These are phyloP conservation scores for Diorhabda carinulata DNA, from an alignment of 1,140 invertebrate genomes.

Conservation along the genomic window DNA sequence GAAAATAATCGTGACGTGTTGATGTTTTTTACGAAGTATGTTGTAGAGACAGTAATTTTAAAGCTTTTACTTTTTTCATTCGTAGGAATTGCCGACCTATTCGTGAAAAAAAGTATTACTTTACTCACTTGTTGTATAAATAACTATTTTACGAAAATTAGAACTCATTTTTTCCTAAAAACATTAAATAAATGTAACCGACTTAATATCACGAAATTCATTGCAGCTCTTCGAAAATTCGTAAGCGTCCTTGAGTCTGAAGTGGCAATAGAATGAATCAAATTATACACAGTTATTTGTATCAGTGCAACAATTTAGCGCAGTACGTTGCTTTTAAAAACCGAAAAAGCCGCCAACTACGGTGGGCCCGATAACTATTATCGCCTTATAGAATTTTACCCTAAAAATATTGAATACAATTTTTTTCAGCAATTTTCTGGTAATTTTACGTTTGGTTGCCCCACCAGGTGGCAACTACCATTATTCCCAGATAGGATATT, in stretches of 20 bases:
- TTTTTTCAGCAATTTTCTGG: conserved; percentile 35
- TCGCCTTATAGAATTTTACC: conserved; percentile 27
- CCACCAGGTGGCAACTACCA: neutral
- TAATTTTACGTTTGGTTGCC: conserved; percentile 32
- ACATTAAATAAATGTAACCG: too few species aligned
- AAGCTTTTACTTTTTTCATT: too few species aligned
- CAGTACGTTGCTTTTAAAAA: neutral
- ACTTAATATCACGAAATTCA: too few species aligned
- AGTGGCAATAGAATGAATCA: neutral
- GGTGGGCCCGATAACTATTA: conserved; percentile 27
- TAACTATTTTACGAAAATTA: too few species aligned
- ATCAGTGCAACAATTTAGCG: neutral
- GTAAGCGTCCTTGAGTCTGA: neutral
- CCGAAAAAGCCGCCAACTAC: conserved; percentile 7
- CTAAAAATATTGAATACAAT: conserved; percentile 20
- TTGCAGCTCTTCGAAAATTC: neutral
- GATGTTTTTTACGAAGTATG: too few species aligned
- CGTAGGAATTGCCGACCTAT: too few species aligned
- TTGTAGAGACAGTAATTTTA: too few species aligned
- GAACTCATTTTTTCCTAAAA: too few species aligned
- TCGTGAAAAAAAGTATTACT: too few species aligned
- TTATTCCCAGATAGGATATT: neutral
- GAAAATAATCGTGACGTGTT: too few species aligned
- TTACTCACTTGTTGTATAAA: too few species aligned
- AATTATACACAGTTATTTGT: neutral